Evolutionary conservation across 2,113 vertebrate species (phyloP).

Genomic region (Coptodon bakossiorum): DNA sequence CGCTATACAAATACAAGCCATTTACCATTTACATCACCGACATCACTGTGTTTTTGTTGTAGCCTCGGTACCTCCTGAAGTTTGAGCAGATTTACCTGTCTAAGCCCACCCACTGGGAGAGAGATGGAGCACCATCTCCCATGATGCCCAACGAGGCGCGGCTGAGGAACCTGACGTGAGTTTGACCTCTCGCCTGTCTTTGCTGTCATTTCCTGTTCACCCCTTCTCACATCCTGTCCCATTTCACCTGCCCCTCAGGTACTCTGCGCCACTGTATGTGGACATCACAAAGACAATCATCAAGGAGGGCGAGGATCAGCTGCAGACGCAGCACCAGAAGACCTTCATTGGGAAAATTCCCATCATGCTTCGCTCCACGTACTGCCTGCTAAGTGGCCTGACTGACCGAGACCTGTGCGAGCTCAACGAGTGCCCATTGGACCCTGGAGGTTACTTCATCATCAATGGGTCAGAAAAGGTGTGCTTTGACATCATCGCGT

Average conservation of each 20-base stretch:
- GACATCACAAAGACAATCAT: slow-evolving; percentile 99
- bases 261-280: slow-evolving; percentile 95
- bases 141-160: slow-evolving; percentile 99
- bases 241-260: slow-evolving; percentile 64
- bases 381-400: slow-evolving; percentile 90
- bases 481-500: background rate
- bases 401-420: slow-evolving; percentile 96
- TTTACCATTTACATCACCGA: background rate
- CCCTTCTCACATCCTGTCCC: background rate
- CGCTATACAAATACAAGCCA: background rate
- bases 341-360: slow-evolving; percentile 99
- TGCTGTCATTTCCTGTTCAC: background rate
- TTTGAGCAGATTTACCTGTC: slow-evolving; percentile 99
- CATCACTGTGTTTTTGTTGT: background rate
- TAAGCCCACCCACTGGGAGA: slow-evolving; percentile 97
- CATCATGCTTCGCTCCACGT: slow-evolving; percentile 97
- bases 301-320: slow-evolving; percentile 94
- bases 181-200: background rate
- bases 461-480: slow-evolving; percentile 99
- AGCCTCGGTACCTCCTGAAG: slow-evolving; percentile 94
- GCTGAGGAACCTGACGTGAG: slow-evolving; percentile 92
- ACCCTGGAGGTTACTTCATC: slow-evolving; percentile 97
- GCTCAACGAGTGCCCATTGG: slow-evolving; percentile 94
- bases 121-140: slow-evolving; percentile 94
- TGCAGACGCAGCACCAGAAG: slow-evolving; percentile 97